Evolutionary conservation across 2,888 invertebrate species (phyloP).

Genomic region (Eupeodes luniger): DNA sequence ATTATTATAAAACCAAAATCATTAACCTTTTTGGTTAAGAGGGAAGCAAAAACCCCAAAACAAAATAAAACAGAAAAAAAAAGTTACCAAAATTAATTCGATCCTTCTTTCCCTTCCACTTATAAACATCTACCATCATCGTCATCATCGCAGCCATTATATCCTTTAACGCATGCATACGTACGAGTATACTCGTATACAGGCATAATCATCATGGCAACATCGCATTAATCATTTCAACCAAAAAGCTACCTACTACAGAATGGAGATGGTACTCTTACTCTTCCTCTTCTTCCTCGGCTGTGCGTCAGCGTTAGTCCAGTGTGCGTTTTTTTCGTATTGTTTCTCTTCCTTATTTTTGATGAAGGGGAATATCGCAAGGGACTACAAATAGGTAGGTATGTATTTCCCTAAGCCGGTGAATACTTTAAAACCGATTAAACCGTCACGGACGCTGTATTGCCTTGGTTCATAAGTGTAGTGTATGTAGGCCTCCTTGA

Average conservation of each 20-base stretch:
- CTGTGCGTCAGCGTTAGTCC: constrained; percentile 37
- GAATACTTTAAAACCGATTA: constrained; percentile 83
- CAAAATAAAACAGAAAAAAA: not conserved
- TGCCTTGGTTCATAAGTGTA: constrained; percentile 58
- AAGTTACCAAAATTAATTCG: constrained; percentile 24
- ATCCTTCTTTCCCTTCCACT: constrained; percentile 35
- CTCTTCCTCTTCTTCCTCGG: not conserved
- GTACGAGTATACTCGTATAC: not conserved
- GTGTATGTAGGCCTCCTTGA: constrained; percentile 34
- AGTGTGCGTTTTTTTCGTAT: constrained; percentile 20
- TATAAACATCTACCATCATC: constrained; percentile 41
- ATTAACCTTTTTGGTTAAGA: constrained; percentile 52
- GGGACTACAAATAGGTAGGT: not conserved
- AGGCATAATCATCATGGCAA: constrained; percentile 72
- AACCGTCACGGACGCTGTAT: constrained; percentile 82
- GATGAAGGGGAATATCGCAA: not conserved
- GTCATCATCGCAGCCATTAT: constrained; percentile 73
- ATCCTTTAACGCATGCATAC: constrained; percentile 65
- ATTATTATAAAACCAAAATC: constrained; percentile 61
- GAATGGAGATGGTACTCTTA: constrained; percentile 42
- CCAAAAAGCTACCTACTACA: constrained; percentile 35
- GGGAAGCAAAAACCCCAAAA: not conserved
- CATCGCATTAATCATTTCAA: constrained; percentile 74
- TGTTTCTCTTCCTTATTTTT: constrained; percentile 43
- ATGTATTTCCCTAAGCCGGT: constrained; percentile 35